A percentile compares a stretch with the other conserved stretches of the same genome.
Conservation (phyloP, 1,140 invertebrate species). For the Pseudomyrmex flavicornis region DNA sequence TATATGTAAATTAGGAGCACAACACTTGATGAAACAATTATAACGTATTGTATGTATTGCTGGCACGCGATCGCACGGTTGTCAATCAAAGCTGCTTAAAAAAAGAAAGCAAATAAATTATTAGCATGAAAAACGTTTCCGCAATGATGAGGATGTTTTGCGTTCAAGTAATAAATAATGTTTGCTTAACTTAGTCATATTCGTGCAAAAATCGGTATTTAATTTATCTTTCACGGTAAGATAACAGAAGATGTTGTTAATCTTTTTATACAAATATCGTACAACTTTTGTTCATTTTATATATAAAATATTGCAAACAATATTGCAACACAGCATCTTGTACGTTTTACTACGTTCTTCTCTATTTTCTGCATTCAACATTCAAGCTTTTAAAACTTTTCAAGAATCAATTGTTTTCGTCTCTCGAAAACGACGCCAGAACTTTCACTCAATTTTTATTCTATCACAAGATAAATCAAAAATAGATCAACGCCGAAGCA, state of each 20-base stretch:
- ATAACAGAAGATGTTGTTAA: background rate
- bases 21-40: background rate
- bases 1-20: constrained; percentile 8
- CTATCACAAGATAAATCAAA: background rate
- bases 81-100: background rate
- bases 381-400: background rate
- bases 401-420: background rate
- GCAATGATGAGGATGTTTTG: background rate
- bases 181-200: background rate
- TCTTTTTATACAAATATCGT: background rate
- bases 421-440: background rate
- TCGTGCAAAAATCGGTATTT: background rate
- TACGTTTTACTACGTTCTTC: background rate
- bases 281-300: background rate
- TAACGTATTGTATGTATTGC: background rate
- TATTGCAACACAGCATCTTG: background rate
- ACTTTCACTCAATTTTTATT: background rate
- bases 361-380: background rate
- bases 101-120: background rate
- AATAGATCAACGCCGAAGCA: background rate
- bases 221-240: background rate
- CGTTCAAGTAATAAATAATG: background rate
- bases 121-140: background rate
- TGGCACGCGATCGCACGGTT: background rate
- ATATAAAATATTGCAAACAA: background rate